Percentiles rank a stretch among this genome's conserved stretches.
phyloP scores from a whole-genome alignment of 2,888 invertebrate genomes.

The Aphrophora alni region DNA sequence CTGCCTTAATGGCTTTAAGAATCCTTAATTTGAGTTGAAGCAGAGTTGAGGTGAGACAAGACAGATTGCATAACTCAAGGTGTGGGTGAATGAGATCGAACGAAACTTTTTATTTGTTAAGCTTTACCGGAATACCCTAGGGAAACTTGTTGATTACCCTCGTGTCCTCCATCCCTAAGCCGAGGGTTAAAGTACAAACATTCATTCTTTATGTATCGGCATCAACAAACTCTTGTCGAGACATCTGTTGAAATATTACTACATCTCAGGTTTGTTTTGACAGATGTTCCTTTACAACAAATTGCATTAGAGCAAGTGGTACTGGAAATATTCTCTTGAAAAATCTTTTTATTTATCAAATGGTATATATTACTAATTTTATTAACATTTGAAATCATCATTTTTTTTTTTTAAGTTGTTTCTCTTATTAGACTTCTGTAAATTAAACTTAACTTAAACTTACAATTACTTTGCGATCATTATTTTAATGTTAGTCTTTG shows the following conservation, averaged over 20 bases:
- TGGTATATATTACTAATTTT: too few relatives aligned
- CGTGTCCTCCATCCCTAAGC: neutral
- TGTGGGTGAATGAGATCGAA: neutral
- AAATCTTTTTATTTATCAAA: too few relatives aligned
- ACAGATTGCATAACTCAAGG: neutral
- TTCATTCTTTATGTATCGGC: neutral
- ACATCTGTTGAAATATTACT: neutral
- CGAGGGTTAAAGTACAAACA: neutral
- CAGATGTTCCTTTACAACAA: neutral
- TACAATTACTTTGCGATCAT: too few relatives aligned
- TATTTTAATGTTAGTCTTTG: too few relatives aligned
- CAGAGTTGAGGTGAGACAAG: neutral
- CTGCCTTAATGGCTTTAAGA: neutral
- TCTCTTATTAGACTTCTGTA: too few relatives aligned
- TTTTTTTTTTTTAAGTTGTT: too few relatives aligned
- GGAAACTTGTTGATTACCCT: conserved; percentile 1
- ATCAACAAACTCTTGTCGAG: neutral
- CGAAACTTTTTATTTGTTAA: neutral
- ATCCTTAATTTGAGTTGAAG: neutral
- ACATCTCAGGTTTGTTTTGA: neutral
- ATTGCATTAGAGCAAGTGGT: neutral
- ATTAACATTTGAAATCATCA: too few relatives aligned
- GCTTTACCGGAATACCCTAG: neutral
- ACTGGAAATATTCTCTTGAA: too few relatives aligned
- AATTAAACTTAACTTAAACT: too few relatives aligned